Conservation (phyloP, 2,797 vertebrate species). For the Melanotaenia pygmaea region DNA sequence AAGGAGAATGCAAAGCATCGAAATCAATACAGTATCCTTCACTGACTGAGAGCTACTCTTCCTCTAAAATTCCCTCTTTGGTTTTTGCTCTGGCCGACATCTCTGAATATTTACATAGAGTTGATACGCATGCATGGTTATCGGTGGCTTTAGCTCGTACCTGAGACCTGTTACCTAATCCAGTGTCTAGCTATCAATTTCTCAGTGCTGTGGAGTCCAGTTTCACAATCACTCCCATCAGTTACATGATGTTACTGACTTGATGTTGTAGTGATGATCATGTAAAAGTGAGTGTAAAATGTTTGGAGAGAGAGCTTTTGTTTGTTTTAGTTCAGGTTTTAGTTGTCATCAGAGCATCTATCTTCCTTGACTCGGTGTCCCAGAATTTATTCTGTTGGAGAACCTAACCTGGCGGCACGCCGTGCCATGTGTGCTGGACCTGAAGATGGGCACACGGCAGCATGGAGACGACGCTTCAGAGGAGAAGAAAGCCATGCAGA, state of each 20-base stretch:
- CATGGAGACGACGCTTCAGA: conserved; percentile 93
- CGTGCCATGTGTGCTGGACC: conserved; percentile 93
- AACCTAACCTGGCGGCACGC: conserved; percentile 93
- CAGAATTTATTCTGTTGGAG: conserved; percentile 96
- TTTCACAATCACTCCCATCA: conserved; percentile 24
- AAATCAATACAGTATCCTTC: conserved; percentile 97
- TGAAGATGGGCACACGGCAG: conserved; percentile 96
- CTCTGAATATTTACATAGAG: conserved; percentile 8
- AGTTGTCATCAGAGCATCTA: not conserved
- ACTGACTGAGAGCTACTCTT: not conserved
- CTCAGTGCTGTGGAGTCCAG: conserved; percentile 13
- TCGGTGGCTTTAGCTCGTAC: conserved; percentile 2
- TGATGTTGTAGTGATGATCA: conserved; percentile 1
- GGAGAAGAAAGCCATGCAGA: conserved; percentile 94
- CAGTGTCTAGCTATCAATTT: conserved; percentile 23
- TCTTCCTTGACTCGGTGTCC: conserved; percentile 67
- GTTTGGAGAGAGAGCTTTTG: not conserved
- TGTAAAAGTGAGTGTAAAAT: not conserved
- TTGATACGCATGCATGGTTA: conserved; percentile 1
- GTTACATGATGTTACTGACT: conserved; percentile 17
- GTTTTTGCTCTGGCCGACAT: not conserved
- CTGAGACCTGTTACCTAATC: conserved; percentile 2
- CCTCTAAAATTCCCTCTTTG: not conserved
- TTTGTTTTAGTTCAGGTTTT: not conserved
- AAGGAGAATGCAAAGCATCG: conserved; percentile 94